These are phyloP conservation scores for Erebia palarica DNA, from an alignment of 2,888 invertebrate species.

Conservation along the genomic window DNA sequence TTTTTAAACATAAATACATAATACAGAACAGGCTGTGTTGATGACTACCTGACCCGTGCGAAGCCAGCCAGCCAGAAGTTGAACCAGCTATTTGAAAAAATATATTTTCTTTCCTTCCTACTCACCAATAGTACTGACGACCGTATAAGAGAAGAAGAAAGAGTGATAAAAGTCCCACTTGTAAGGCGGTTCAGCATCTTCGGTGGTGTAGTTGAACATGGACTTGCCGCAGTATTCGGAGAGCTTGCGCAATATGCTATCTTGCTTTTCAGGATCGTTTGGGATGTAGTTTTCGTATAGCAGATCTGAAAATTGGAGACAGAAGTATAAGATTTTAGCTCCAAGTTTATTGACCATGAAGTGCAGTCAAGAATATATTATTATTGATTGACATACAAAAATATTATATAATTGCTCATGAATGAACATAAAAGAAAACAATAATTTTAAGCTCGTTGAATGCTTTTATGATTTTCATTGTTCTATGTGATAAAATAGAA, in stretches of 20 bases:
- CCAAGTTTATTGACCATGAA: background rate
- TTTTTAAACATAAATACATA: too few species aligned
- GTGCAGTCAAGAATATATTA: background rate
- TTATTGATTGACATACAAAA: background rate
- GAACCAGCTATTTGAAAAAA: too few species aligned
- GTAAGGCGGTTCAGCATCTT: conserved; percentile 82
- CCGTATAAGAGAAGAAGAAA: conserved; percentile 95
- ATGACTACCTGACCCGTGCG: too few species aligned
- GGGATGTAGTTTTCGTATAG: conserved; percentile 83
- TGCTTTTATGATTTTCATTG: conserved; percentile 13
- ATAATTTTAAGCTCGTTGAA: background rate
- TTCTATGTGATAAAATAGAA: conserved; percentile 9
- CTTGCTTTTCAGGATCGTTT: conserved; percentile 77
- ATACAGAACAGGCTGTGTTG: too few species aligned
- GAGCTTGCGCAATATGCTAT: conserved; percentile 83
- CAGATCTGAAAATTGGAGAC: conserved; percentile 78
- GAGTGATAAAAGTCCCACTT: conserved; percentile 96
- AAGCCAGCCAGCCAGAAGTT: too few species aligned
- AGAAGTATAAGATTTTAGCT: background rate
- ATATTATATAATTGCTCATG: background rate
- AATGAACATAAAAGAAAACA: background rate
- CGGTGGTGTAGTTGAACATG: conserved; percentile 84
- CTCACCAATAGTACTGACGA: conserved; percentile 94
- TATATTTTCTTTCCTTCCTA: too few species aligned
- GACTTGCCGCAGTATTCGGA: conserved; percentile 89